These are phyloP conservation scores for Drosophila subsilvestris DNA, from an alignment of 2,888 invertebrate species.

Conservation along the genomic window DNA sequence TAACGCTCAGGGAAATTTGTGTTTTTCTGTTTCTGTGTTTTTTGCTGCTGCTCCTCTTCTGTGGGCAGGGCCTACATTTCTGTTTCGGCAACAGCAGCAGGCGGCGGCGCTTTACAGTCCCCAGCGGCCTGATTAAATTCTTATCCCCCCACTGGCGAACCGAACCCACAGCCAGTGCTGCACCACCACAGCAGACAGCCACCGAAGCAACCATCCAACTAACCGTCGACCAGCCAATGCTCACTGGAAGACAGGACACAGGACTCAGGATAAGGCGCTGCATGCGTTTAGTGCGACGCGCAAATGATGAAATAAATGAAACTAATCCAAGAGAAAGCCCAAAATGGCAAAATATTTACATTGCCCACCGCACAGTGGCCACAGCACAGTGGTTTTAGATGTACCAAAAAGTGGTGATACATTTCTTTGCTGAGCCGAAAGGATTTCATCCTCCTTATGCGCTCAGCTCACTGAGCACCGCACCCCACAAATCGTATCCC, in stretches of 20 bases:
- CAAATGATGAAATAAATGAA: constrained; percentile 79
- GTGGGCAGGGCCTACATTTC: constrained; percentile 52
- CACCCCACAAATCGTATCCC: neutral
- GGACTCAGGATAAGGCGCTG: constrained; percentile 33
- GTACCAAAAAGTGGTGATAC: neutral
- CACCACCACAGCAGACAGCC: constrained; percentile 1
- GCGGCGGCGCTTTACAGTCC: constrained; percentile 69
- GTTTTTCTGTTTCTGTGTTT: constrained; percentile 26
- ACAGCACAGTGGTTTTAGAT: constrained; percentile 35
- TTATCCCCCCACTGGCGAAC: constrained; percentile 41
- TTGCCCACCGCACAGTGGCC: constrained; percentile 64
- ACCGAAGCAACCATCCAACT: neutral
- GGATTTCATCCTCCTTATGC: too few relatives aligned
- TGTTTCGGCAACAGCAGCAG: constrained; percentile 36
- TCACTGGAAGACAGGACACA: constrained; percentile 23
- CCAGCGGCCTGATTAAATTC: constrained; percentile 80
- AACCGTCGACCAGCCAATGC: constrained; percentile 40
- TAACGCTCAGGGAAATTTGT: constrained; percentile 70
- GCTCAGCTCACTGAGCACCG: too few relatives aligned
- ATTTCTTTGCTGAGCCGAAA: too few relatives aligned
- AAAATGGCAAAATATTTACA: constrained; percentile 76
- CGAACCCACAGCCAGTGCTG: neutral
- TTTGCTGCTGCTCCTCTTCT: constrained; percentile 17
- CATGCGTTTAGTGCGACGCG: constrained; percentile 74
- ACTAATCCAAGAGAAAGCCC: constrained; percentile 78